A percentile compares a stretch with the other conserved stretches of the same genome.
Evolutionary conservation across 1,140 invertebrate species (phyloP).

Genomic region (Saccostrea cuccullata): DNA sequence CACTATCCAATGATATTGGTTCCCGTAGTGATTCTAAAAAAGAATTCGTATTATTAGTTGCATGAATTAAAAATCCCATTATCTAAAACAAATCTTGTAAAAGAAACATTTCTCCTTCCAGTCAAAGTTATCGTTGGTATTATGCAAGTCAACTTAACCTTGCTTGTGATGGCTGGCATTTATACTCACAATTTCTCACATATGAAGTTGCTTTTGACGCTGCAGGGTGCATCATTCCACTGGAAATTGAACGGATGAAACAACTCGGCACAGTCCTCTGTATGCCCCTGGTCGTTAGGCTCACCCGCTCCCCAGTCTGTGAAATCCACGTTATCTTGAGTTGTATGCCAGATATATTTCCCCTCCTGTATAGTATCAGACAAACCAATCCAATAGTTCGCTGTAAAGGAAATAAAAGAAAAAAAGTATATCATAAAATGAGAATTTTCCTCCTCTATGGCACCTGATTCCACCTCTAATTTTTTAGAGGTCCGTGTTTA

Average conservation of each 20-base stretch:
- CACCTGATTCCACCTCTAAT: too few relatives aligned
- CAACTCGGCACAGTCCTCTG: not conserved
- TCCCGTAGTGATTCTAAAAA: not conserved
- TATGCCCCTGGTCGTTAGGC: not conserved
- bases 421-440: not conserved
- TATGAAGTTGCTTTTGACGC: constrained; percentile 15
- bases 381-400: constrained; percentile 11
- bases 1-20: not conserved
- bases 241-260: not conserved
- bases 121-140: not conserved
- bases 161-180: not conserved
- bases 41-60: not conserved
- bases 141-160: not conserved
- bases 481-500: too few relatives aligned
- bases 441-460: not conserved
- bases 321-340: not conserved
- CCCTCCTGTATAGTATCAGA: constrained; percentile 12
- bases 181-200: constrained; percentile 11
- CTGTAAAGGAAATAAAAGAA: not conserved
- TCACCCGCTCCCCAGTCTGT: not conserved
- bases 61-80: not conserved
- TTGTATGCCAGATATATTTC: not conserved
- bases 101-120: too few relatives aligned
- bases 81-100: not conserved
- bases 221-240: constrained; percentile 36